Evolutionary conservation across 2,113 vertebrate genomes (phyloP).

Genomic region (Procavia capensis): DNA sequence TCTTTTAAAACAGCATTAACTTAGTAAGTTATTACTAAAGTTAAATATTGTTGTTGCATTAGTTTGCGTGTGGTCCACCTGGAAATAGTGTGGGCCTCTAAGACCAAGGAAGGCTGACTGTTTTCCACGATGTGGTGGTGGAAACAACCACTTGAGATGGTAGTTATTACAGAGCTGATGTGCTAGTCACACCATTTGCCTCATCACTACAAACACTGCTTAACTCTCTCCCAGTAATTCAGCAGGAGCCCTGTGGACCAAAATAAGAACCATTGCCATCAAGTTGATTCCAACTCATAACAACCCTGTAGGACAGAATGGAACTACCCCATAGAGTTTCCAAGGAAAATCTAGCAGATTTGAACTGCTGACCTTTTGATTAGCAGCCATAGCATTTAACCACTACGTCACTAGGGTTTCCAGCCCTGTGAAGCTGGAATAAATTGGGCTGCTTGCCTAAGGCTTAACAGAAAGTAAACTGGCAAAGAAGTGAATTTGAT

Average conservation of each 20-base stretch:
- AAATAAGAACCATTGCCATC: no score
- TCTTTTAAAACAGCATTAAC: constrained; percentile 20
- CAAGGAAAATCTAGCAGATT: no score
- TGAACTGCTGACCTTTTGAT: no score
- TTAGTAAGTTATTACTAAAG: constrained; percentile 11
- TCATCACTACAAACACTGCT: background rate
- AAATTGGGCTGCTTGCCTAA: background rate
- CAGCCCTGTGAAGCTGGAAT: no score
- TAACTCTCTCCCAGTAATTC: background rate
- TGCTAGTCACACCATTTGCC: background rate
- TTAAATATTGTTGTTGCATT: constrained; percentile 20
- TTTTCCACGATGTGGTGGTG: background rate
- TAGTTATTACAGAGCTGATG: background rate
- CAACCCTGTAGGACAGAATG: no score
- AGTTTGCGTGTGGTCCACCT: background rate
- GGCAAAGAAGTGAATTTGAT: background rate
- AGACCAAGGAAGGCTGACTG: background rate
- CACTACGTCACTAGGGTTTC: no score
- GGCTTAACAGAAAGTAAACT: background rate
- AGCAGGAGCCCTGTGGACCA: background rate
- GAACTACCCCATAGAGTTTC: no score
- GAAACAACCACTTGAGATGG: background rate
- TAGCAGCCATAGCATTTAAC: no score
- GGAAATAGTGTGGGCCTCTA: background rate
- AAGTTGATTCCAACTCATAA: no score